Conservation (phyloP, 2,888 invertebrate species). For the Phaedon cochleariae region DNA sequence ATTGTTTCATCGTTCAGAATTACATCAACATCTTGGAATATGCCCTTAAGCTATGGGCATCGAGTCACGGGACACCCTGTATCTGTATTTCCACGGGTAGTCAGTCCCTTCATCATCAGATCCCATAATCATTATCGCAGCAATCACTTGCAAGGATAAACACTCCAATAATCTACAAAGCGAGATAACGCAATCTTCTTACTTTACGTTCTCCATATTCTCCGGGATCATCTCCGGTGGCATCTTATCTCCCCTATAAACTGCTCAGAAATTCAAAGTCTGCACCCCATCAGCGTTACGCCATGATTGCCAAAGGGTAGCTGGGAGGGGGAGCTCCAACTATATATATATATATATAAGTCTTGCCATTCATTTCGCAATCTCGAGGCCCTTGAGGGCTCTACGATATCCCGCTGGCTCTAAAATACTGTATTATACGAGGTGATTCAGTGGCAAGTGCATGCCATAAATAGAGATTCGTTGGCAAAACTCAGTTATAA, state of each 20-base stretch:
- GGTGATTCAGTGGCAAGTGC: too few species aligned
- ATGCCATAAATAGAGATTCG: too few species aligned
- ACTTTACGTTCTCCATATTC: slow-evolving; percentile 22
- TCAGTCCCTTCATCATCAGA: neutral
- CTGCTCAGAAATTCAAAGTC: slow-evolving; percentile 33
- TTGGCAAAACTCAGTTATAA: too few species aligned
- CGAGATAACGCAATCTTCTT: slow-evolving; percentile 9
- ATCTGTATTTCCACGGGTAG: too few species aligned
- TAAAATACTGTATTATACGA: neutral
- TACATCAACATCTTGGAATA: too few species aligned
- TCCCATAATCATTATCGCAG: neutral
- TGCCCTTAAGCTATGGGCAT: neutral
- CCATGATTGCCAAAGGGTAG: slow-evolving; percentile 39
- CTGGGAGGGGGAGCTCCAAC: neutral
- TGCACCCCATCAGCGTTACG: slow-evolving; percentile 27
- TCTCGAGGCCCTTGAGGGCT: slow-evolving; percentile 40
- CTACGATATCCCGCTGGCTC: neutral
- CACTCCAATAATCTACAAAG: slow-evolving; percentile 8
- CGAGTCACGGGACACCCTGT: too few species aligned
- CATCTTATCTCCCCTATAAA: slow-evolving; percentile 47
- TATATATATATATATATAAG: too few species aligned
- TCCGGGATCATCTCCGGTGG: slow-evolving; percentile 39
- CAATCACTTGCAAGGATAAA: neutral
- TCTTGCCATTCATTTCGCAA: slow-evolving; percentile 42
- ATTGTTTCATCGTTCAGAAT: too few species aligned